Evolutionary conservation across 1,140 invertebrate species (phyloP), one percentile per base, ranked within the genome.

Genomic region (Andricus grossulariae): DNA sequence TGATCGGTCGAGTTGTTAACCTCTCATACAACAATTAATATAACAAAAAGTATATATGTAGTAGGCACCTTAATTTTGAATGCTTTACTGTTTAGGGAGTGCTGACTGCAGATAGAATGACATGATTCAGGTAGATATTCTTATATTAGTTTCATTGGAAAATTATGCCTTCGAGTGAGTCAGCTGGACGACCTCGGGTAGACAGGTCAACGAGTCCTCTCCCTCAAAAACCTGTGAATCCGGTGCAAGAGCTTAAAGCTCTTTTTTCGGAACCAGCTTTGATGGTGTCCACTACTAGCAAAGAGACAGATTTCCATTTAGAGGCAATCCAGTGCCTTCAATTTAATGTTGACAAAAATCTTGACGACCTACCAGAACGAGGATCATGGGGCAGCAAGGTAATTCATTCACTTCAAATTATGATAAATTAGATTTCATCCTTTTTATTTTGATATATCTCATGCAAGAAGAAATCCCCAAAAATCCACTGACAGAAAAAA

Each of bases 371-470:
- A 13, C 84, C 87, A 1, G 88, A 89, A 32, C 83, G 88, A 57
- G 88, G 88, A 39, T 80, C 86, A 75, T 89, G 88, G 88, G 83
- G 83, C 70, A 89, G 87, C 75, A 89, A 89, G 79, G 83, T 84
- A 10, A 11, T 32, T 21, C 25, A 4, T 21, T 19, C 1, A 84
- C 83, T 21, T 83, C 84, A 78, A 80, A 84, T 82, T 16, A 18
- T 50, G 50, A 70, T 57, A 21, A 15, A 10, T 45, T 45, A 45
- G 39, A 45, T 45, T 5, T 39, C 8, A 39, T 39, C 3, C 6
- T 39, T 39, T 39, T 39, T 39, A n/a, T n/a, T 6, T 2, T 39
- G 5, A 2, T 4, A 39, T 39, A 39, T 39, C 39, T 39, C 7
- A 39, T 4, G 39, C 39, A 39, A 39, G 39, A 39, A 39, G 5